Evolutionary conservation across 2,797 vertebrate species (phyloP).

Genomic region (Leucoraja ocellata): DNA sequence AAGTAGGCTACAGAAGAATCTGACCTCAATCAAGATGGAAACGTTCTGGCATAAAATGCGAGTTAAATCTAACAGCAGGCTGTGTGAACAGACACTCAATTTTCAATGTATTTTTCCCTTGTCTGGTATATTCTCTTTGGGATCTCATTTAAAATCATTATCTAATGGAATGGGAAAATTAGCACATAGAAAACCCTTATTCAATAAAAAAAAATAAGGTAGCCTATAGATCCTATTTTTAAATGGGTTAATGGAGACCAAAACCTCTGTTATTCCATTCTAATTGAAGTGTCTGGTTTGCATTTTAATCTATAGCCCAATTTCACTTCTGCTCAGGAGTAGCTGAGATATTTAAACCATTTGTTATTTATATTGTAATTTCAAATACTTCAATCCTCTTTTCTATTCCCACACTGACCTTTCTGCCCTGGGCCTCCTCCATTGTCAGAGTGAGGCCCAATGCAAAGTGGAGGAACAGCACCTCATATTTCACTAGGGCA

Average conservation of each 20-base stretch:
- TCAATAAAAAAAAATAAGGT: background rate
- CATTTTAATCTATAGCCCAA: no score
- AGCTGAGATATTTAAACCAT: background rate
- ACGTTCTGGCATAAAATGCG: background rate
- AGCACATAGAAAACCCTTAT: background rate
- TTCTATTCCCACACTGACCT: no score
- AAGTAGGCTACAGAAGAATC: background rate
- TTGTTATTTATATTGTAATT: constrained; percentile 5
- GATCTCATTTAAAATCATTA: constrained; percentile 1
- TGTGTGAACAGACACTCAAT: background rate
- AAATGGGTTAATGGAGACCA: background rate
- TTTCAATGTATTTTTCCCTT: background rate
- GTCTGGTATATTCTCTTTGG: background rate
- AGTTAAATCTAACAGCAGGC: background rate
- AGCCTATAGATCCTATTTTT: background rate
- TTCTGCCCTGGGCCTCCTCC: no score
- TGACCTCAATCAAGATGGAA: background rate
- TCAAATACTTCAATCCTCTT: background rate
- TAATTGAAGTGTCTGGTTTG: background rate
- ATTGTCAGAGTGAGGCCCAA: no score
- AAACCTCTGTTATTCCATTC: background rate
- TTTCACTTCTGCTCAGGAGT: background rate
- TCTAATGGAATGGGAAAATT: constrained; percentile 17
- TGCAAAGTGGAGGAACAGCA: no score
- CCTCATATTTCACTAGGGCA: no score